These are phyloP conservation scores for Hycleus cichorii DNA, from an alignment of 1,140 invertebrate species.

Conservation along the genomic window DNA sequence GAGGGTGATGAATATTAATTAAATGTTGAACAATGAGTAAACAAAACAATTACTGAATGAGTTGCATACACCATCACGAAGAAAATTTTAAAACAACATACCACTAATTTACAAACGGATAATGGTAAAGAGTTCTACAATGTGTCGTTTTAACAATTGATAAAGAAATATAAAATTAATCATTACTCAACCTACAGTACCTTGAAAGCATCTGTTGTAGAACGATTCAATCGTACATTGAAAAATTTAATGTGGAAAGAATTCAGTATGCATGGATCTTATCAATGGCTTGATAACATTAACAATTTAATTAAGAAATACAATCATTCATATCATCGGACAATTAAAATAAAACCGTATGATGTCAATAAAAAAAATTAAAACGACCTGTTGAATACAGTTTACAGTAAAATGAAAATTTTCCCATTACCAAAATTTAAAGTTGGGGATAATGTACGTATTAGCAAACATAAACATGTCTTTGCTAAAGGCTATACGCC, in stretches of 20 bases:
- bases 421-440: slow-evolving; percentile 1
- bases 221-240: no score
- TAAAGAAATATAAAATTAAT: no score
- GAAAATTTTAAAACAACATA: slow-evolving; percentile 13
- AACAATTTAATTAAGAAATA: neutral
- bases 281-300: neutral
- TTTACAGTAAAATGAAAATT: neutral
- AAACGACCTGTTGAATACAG: neutral
- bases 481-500: slow-evolving; percentile 28
- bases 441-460: slow-evolving; percentile 10
- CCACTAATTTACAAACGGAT: no score
- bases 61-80: no score
- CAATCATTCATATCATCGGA: neutral
- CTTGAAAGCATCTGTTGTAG: no score
- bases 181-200: no score
- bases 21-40: no score
- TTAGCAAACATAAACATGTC: neutral
- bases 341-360: neutral
- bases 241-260: no score
- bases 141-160: no score
- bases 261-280: neutral
- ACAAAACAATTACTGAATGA: no score
- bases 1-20: no score
- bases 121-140: no score
- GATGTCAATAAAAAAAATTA: neutral